Evolutionary conservation across 1,140 invertebrate species (phyloP).

Genomic region (Aricia agestis): DNA sequence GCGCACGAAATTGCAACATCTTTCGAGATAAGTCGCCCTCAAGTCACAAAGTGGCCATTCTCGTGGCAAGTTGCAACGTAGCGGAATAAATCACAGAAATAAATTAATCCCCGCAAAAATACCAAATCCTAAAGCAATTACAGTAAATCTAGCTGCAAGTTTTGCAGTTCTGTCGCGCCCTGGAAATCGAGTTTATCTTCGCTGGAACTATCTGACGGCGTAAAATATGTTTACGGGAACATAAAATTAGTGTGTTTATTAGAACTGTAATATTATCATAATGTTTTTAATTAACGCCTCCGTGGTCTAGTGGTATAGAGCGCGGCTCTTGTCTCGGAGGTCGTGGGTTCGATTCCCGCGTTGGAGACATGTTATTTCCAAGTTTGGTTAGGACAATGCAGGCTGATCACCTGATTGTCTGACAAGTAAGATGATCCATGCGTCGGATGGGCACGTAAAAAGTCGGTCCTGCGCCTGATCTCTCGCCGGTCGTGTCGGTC

Average conservation of each 20-base stretch:
- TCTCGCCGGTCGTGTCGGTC: no score
- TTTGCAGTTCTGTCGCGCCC: background rate
- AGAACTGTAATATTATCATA: no score
- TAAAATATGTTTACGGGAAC: background rate
- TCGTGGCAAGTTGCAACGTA: background rate
- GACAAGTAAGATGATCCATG: no score
- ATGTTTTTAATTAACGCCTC: no score
- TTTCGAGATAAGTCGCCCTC: background rate
- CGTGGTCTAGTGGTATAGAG: no score
- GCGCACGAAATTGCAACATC: background rate
- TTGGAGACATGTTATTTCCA: no score
- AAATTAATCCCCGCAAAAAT: conserved; percentile 5
- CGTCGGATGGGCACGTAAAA: no score
- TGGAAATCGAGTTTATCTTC: background rate
- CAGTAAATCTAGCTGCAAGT: background rate
- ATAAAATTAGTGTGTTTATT: background rate
- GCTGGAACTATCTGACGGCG: background rate
- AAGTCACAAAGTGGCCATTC: background rate
- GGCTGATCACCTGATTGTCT: no score
- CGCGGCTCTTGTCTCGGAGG: no score
- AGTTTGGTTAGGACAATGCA: no score
- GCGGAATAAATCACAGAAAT: conserved; percentile 2
- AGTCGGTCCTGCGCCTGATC: no score
- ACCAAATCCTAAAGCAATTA: background rate
- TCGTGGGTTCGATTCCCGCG: no score